These are phyloP conservation scores for Rhyacophila evoluta DNA, from an alignment of 2,888 invertebrate species.

Conservation along the genomic window DNA sequence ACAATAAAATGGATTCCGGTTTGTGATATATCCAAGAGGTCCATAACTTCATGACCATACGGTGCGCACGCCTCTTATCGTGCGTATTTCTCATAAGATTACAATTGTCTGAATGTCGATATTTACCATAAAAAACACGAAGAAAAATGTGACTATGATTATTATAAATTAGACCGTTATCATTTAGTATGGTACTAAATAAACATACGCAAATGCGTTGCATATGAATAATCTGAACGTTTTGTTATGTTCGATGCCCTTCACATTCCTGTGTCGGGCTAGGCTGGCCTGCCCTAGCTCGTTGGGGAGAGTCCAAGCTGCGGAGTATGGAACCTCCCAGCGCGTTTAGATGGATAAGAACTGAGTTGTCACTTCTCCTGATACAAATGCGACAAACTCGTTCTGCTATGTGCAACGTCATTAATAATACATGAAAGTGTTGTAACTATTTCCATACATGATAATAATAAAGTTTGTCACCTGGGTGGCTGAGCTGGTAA, in stretches of 20 bases:
- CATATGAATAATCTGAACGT: background rate
- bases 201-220: background rate
- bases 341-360: background rate
- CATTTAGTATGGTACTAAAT: background rate
- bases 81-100: too few species aligned
- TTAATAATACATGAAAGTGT: too few species aligned
- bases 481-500: too few species aligned
- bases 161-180: background rate
- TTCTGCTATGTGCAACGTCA: too few species aligned
- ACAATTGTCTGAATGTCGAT: too few species aligned
- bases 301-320: background rate
- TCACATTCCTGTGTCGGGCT: slow-evolving; percentile 9
- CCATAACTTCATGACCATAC: too few species aligned
- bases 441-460: too few species aligned
- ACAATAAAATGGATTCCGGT: too few species aligned
- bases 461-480: too few species aligned
- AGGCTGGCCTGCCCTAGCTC: background rate
- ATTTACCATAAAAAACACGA: background rate
- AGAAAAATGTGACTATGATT: background rate
- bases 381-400: background rate
- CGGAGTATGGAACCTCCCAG: background rate
- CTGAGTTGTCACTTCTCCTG: background rate
- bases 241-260: background rate
- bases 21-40: too few species aligned
- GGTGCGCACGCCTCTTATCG: too few species aligned